Conservation (phyloP, 2,113 vertebrate species). For the Dasyornis broadbenti region DNA sequence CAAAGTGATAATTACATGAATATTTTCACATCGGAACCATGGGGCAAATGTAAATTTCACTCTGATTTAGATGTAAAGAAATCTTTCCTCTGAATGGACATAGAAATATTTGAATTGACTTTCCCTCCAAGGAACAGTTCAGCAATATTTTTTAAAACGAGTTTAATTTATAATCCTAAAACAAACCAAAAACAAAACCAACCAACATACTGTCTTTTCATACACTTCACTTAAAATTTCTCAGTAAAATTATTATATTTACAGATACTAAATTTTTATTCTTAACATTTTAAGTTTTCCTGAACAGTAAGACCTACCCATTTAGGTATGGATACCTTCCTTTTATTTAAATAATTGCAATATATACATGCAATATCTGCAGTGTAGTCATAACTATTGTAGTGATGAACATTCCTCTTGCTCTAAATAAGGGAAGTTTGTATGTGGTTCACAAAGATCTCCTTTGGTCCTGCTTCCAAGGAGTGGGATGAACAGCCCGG, state of each 20-base stretch:
- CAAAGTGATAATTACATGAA: background rate
- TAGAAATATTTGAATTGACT: background rate
- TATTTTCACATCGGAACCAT: background rate
- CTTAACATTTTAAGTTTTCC: background rate
- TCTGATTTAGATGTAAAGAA: background rate
- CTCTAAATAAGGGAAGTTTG: background rate
- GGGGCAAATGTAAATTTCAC: background rate
- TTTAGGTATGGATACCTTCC: background rate
- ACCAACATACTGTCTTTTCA: background rate
- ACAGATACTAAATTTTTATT: background rate
- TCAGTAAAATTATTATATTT: background rate
- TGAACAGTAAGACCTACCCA: background rate
- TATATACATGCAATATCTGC: background rate
- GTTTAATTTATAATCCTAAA: background rate
- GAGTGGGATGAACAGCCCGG: background rate
- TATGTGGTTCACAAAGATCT: background rate
- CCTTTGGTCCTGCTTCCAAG: background rate
- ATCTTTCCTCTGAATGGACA: background rate
- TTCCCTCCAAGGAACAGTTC: background rate
- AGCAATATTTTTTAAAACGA: background rate
- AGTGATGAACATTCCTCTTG: background rate
- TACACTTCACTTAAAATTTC: background rate
- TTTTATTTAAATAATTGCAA: background rate
- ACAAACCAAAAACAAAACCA: background rate
- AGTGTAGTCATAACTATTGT: background rate